Evolutionary conservation across 2,797 vertebrate genomes (phyloP).

Genomic region (Aselliscus stoliczkanus): DNA sequence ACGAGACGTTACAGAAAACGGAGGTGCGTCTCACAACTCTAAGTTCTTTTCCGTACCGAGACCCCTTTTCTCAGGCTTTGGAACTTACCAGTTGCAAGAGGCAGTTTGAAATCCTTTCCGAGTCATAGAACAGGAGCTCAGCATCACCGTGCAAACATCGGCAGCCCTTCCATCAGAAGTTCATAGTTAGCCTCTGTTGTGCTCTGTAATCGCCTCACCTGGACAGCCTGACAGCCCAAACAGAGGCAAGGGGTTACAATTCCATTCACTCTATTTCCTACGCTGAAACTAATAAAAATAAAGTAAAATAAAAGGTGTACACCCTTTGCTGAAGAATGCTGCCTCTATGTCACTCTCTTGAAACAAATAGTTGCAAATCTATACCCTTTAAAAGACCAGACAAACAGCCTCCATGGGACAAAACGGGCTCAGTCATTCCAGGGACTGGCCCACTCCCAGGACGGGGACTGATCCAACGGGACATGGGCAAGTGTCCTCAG

Average conservation of each 20-base stretch:
- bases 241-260: neutral
- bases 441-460: neutral
- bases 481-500: neutral
- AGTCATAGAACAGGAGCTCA: neutral
- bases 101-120: neutral
- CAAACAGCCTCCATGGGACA: neutral
- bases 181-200: neutral
- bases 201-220: neutral
- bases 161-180: neutral
- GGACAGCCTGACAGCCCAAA: neutral
- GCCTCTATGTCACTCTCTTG: neutral
- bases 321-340: neutral
- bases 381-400: neutral
- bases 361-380: neutral
- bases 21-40: neutral
- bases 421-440: neutral
- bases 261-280: too few relatives aligned
- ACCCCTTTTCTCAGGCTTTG: neutral
- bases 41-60: neutral
- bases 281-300: too few relatives aligned
- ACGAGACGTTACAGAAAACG: neutral
- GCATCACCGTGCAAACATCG: neutral
- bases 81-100: neutral
- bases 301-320: too few relatives aligned
- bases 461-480: neutral